Percentiles rank a stretch among this genome's conserved stretches.
Conservation (phyloP, 2,888 invertebrate species). For the Amphiduros pacificus region DNA sequence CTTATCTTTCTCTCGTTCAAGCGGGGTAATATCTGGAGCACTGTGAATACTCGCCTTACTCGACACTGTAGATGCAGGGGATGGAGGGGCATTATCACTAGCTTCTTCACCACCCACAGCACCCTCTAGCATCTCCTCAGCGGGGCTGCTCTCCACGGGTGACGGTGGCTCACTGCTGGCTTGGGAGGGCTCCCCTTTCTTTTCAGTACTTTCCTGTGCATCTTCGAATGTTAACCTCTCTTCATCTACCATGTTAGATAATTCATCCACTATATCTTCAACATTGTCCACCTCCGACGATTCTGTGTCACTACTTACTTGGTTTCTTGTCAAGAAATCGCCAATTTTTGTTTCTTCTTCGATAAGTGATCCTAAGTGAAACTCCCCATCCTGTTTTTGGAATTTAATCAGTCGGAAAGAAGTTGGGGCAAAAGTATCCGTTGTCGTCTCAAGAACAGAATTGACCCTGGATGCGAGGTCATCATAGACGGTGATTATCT, state of each 20-base stretch:
- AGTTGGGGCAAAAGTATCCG: background rate
- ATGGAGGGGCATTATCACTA: background rate
- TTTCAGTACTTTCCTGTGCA: too few relatives aligned
- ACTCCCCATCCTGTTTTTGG: conserved; percentile 5
- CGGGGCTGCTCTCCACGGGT: too few relatives aligned
- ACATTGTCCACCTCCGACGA: conserved; percentile 2
- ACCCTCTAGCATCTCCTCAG: too few relatives aligned
- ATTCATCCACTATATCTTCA: background rate
- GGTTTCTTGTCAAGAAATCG: conserved; percentile 1
- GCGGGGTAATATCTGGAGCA: conserved; percentile 5
- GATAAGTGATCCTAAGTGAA: conserved; percentile 5
- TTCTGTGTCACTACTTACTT: background rate
- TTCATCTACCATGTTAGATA: too few relatives aligned
- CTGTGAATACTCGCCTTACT: conserved; percentile 9
- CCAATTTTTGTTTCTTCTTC: conserved; percentile 11
- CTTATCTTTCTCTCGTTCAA: background rate
- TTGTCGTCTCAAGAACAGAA: conserved; percentile 12
- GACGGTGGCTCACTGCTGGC: too few relatives aligned
- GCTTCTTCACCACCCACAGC: background rate
- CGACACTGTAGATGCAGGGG: conserved; percentile 14
- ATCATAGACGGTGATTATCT: conserved; percentile 17
- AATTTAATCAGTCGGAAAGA: conserved; percentile 11
- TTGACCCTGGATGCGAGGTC: conserved; percentile 14
- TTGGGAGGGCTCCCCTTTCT: too few relatives aligned
- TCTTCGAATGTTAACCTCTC: too few relatives aligned